A percentile compares a stretch with the other conserved stretches of the same genome.
phyloP scores from a whole-genome alignment of 1,140 invertebrate genomes.

The Apis laboriosa region DNA sequence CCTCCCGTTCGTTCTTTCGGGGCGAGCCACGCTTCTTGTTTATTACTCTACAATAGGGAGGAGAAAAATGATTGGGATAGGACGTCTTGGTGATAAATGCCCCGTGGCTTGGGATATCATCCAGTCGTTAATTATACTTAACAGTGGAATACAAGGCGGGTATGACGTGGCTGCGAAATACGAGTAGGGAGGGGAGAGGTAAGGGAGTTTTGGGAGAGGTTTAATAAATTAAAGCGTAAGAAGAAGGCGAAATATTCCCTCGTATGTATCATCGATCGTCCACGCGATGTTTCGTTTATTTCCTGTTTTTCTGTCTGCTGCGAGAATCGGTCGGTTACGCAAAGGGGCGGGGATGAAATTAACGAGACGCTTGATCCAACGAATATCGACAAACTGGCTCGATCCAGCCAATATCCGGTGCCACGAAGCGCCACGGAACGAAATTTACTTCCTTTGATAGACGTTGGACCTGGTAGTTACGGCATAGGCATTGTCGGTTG shows the following conservation, averaged over 20 bases:
- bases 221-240: too few species aligned
- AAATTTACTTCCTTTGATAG: slow-evolving; percentile 68
- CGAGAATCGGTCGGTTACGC: neutral
- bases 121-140: slow-evolving; percentile 9
- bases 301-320: neutral
- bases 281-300: too few species aligned
- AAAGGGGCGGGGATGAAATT: slow-evolving; percentile 7
- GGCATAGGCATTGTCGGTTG: slow-evolving; percentile 62
- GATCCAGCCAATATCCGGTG: slow-evolving; percentile 43
- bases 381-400: slow-evolving; percentile 29
- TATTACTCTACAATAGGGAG: neutral
- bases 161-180: neutral
- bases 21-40: slow-evolving; percentile 17
- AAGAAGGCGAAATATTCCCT: too few species aligned
- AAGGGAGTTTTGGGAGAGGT: too few species aligned
- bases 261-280: too few species aligned
- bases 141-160: neutral
- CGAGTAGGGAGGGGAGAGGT: too few species aligned
- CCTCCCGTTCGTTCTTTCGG: neutral
- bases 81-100: slow-evolving; percentile 26
- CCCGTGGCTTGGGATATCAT: neutral
- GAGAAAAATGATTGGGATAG: slow-evolving; percentile 7
- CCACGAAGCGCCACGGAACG: slow-evolving; percentile 28
- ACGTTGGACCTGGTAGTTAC: slow-evolving; percentile 44
- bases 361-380: neutral